These are phyloP conservation scores for Crotophaga sulcirostris DNA, from an alignment of 2,113 vertebrate genomes.

Conservation along the genomic window DNA sequence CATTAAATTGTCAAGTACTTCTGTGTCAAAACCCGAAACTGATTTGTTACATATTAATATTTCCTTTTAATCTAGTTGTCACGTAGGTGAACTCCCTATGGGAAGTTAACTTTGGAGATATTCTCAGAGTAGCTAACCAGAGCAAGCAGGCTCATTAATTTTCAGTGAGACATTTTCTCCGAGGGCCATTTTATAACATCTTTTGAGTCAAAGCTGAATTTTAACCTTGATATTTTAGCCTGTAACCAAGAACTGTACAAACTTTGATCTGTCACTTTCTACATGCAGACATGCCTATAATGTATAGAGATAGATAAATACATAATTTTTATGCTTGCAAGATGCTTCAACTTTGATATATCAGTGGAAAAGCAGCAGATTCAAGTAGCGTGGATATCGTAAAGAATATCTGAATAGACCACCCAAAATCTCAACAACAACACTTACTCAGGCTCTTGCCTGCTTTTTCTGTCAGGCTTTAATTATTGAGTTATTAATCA, in stretches of 20 bases:
- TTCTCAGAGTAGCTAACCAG: background rate
- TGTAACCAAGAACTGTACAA: background rate
- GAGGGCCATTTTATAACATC: background rate
- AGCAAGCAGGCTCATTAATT: background rate
- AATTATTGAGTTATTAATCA: constrained; percentile 26
- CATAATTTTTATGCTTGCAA: background rate
- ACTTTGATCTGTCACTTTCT: background rate
- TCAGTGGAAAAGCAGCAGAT: background rate
- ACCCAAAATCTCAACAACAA: background rate
- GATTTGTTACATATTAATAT: background rate
- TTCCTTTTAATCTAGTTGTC: background rate
- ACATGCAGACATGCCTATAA: fast-evolving
- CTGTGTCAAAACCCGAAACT: background rate
- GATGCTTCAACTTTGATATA: background rate
- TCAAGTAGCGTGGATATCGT: background rate
- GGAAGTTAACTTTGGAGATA: background rate
- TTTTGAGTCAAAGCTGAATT: background rate
- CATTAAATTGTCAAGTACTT: background rate
- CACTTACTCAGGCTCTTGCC: background rate
- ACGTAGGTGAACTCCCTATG: background rate
- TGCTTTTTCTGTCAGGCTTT: constrained; percentile 14
- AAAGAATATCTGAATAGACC: background rate
- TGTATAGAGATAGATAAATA: background rate
- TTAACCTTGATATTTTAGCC: background rate
- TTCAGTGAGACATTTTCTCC: background rate